These are phyloP conservation scores for Phrynosoma blainvillii DNA, from an alignment of 2,113 vertebrate species.

Conservation along the genomic window DNA sequence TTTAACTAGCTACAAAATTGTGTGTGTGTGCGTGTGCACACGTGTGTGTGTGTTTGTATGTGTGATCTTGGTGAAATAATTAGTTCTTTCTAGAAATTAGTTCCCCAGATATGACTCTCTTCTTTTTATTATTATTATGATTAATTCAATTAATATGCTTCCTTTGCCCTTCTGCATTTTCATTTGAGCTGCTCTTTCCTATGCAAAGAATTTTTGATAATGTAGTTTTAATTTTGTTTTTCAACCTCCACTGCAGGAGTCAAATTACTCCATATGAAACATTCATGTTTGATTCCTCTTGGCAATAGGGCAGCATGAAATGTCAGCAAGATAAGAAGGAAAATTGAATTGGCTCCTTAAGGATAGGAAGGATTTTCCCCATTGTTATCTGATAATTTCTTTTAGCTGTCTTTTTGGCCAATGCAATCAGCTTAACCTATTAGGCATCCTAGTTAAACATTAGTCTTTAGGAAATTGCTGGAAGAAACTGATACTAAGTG, in stretches of 20 bases:
- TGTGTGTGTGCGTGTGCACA: too few relatives aligned
- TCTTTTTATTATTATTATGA: too few relatives aligned
- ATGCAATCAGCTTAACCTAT: constrained; percentile 31
- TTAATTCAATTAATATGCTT: constrained; percentile 11
- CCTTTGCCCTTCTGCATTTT: neutral
- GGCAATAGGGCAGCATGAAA: neutral
- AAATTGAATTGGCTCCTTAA: constrained; percentile 27
- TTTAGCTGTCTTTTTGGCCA: constrained; percentile 9
- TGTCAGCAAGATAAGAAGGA: constrained; percentile 33
- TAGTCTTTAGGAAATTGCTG: constrained; percentile 20
- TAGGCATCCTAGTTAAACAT: constrained; percentile 31
- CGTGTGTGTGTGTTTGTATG: too few relatives aligned
- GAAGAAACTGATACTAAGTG: neutral
- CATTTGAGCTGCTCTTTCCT: neutral
- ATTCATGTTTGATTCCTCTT: constrained; percentile 16
- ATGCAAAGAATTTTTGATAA: constrained; percentile 2
- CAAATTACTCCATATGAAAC: constrained; percentile 30
- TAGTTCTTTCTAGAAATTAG: neutral
- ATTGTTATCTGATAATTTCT: constrained; percentile 30
- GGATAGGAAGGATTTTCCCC: neutral
- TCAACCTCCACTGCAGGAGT: neutral
- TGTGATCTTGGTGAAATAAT: neutral
- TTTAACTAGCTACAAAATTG: neutral
- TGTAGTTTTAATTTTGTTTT: constrained; percentile 40
- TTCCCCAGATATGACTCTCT: neutral